These are phyloP conservation scores for Drosophila parabipectinata DNA, from an alignment of 1,140 invertebrate species.

Conservation along the genomic window DNA sequence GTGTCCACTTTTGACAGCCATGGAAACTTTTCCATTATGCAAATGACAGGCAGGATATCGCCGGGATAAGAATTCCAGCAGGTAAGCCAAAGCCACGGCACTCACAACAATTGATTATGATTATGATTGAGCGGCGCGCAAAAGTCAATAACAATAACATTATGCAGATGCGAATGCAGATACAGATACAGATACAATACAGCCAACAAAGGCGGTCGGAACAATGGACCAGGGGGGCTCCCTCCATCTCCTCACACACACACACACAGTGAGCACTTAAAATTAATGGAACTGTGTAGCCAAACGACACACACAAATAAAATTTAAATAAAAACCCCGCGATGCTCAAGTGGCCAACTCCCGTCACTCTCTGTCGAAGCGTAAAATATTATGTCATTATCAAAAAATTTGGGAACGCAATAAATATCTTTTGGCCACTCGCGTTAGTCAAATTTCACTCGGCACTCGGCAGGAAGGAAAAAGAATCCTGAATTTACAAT, in stretches of 20 bases:
- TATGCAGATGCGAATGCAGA: slow-evolving; percentile 70
- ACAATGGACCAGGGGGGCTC: slow-evolving; percentile 45
- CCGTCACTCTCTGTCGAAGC: slow-evolving; percentile 63
- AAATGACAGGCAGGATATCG: slow-evolving; percentile 45
- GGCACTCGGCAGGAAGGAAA: slow-evolving; percentile 48
- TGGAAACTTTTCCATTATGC: slow-evolving; percentile 58
- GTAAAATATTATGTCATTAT: slow-evolving; percentile 83
- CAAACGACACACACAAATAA: slow-evolving; percentile 52
- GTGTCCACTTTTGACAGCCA: slow-evolving; percentile 28
- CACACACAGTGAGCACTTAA: slow-evolving; percentile 57
- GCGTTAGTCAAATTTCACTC: slow-evolving; percentile 69
- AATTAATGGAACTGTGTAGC: slow-evolving; percentile 80
- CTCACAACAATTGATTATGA: slow-evolving; percentile 71
- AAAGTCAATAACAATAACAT: slow-evolving; percentile 80
- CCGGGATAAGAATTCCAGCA: slow-evolving; percentile 60
- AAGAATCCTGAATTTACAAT: slow-evolving; percentile 79
- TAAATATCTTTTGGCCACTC: slow-evolving; percentile 63
- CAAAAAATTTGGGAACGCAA: slow-evolving; percentile 67
- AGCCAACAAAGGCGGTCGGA: slow-evolving; percentile 28
- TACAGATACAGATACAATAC: slow-evolving; percentile 34
- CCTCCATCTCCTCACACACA: neutral
- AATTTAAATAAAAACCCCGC: slow-evolving; percentile 71
- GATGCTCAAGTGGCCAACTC: slow-evolving; percentile 43
- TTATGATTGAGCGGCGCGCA: slow-evolving; percentile 74
- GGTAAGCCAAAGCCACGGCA: slow-evolving; percentile 38